A percentile compares a stretch with the other conserved stretches of the same genome.
Evolutionary conservation across 2,888 invertebrate genomes (phyloP).

Genomic region (Eristalis tenax): DNA sequence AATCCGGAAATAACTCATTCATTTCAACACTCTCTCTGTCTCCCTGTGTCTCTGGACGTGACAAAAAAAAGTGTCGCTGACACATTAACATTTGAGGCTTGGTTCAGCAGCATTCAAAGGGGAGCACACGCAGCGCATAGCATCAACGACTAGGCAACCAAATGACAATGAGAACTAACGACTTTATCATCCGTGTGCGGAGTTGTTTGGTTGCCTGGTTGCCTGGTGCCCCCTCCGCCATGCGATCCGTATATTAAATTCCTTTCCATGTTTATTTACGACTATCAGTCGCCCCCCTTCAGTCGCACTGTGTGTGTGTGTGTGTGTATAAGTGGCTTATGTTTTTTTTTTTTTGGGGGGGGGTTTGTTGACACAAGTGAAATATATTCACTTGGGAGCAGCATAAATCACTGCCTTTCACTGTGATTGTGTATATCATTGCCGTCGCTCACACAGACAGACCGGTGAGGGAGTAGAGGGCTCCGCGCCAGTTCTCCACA

Average conservation of each 20-base stretch:
- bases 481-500: background rate
- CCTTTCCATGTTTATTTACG: slow-evolving; percentile 67
- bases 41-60: background rate
- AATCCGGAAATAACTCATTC: slow-evolving; percentile 72
- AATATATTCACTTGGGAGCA: slow-evolving; percentile 70
- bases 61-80: slow-evolving; percentile 51
- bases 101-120: slow-evolving; percentile 20
- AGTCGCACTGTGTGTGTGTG: background rate
- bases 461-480: background rate
- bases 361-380: slow-evolving; percentile 62
- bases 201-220: slow-evolving; percentile 17
- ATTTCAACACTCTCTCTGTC: slow-evolving; percentile 57
- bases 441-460: background rate
- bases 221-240: background rate
- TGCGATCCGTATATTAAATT: slow-evolving; percentile 59
- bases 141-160: slow-evolving; percentile 14
- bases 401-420: slow-evolving; percentile 63
- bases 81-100: slow-evolving; percentile 48
- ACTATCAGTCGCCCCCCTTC: slow-evolving; percentile 1
- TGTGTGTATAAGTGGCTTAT: slow-evolving; percentile 20
- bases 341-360: background rate
- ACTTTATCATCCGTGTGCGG: slow-evolving; percentile 47
- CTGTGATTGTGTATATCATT: slow-evolving; percentile 46
- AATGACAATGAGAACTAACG: slow-evolving; percentile 60
- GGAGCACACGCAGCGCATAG: slow-evolving; percentile 13